These are phyloP conservation scores for Petrophora chlorosata DNA, from an alignment of 2,888 invertebrate genomes.

Conservation along the genomic window DNA sequence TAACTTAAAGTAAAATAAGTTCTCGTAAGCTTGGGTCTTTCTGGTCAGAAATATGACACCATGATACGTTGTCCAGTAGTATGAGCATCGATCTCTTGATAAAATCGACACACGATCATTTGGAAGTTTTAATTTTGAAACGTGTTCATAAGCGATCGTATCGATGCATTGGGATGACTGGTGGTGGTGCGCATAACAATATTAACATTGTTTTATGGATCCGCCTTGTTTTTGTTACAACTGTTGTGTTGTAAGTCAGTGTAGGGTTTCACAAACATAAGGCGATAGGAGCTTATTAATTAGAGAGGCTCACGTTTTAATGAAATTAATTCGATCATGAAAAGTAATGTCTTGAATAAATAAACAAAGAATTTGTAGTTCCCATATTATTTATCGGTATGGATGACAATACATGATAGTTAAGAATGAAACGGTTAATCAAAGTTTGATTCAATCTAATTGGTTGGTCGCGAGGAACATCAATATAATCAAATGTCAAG, in stretches of 20 bases:
- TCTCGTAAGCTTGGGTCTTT: not conserved
- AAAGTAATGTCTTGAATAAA: too few species aligned
- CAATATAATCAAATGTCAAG: too few species aligned
- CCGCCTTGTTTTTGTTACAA: conserved; percentile 12
- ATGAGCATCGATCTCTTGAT: conserved; percentile 36
- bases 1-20: not conserved
- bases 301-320: too few species aligned
- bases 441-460: too few species aligned
- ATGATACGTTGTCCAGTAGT: conserved; percentile 31
- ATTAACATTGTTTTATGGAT: conserved; percentile 22
- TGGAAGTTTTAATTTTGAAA: conserved; percentile 26
- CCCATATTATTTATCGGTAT: too few species aligned
- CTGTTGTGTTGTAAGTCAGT: conserved; percentile 5
- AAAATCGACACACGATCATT: conserved; percentile 28
- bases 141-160: conserved; percentile 22
- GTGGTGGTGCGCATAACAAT: not conserved
- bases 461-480: too few species aligned
- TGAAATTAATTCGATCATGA: too few species aligned
- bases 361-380: too few species aligned
- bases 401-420: too few species aligned
- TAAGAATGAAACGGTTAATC: too few species aligned
- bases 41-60: conserved; percentile 35
- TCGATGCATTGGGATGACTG: conserved; percentile 7
- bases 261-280: too few species aligned
- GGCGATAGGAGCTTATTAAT: too few species aligned